Conservation (phyloP, 1,140 invertebrate species). For the Euschistus heros region DNA sequence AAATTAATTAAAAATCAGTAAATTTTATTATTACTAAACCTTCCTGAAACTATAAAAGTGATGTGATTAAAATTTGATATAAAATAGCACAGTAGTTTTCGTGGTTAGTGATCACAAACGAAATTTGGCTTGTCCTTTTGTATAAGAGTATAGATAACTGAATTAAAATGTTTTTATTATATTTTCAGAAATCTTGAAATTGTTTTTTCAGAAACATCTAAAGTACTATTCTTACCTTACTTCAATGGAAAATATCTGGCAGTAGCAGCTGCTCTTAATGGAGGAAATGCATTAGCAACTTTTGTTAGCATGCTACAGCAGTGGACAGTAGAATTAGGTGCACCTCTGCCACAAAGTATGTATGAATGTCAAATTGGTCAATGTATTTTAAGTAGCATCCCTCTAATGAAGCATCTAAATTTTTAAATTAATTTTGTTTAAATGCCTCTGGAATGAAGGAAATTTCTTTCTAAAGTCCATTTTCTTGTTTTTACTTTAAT, state of each 20-base stretch:
- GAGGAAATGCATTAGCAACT: conserved; percentile 71
- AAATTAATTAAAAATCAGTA: too few species aligned
- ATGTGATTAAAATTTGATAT: too few species aligned
- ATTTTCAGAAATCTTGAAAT: neutral
- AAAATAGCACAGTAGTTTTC: too few species aligned
- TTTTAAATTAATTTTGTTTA: neutral
- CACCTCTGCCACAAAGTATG: conserved; percentile 57
- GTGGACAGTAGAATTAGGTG: conserved; percentile 67
- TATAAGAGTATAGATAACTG: too few species aligned
- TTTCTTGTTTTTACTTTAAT: neutral
- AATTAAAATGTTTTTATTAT: neutral
- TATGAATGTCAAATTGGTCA: neutral
- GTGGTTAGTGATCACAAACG: too few species aligned
- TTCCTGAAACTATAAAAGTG: too few species aligned
- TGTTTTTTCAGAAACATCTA: conserved; percentile 13
- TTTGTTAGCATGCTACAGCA: conserved; percentile 74
- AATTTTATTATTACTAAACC: too few species aligned
- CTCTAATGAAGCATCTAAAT: neutral
- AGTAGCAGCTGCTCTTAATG: conserved; percentile 77
- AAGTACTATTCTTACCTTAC: conserved; percentile 21
- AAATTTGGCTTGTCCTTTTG: too few species aligned
- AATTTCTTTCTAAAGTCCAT: neutral
- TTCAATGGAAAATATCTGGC: conserved; percentile 52
- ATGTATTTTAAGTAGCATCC: neutral
- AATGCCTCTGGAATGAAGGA: neutral